phyloP scores from a whole-genome alignment of 2,113 vertebrate genomes.

The Toxostoma redivivum region DNA sequence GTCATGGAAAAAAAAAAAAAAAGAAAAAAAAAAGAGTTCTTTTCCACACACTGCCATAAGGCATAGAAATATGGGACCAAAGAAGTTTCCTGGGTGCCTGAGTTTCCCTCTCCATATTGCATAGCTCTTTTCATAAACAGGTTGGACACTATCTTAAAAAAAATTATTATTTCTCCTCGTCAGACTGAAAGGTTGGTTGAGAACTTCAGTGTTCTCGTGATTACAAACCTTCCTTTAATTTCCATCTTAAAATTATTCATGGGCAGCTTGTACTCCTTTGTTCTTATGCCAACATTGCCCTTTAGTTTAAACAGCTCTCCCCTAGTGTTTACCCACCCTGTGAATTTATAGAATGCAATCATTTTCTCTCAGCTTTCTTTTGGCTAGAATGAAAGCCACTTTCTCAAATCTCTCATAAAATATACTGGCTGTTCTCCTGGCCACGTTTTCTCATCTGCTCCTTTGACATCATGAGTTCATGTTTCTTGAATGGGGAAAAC shows the following conservation, averaged over 20 bases:
- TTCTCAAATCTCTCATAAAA: constrained; percentile 1
- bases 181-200: background rate
- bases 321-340: constrained; percentile 8
- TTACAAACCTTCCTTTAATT: background rate
- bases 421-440: background rate
- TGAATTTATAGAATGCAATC: constrained; percentile 37
- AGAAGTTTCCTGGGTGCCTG: background rate
- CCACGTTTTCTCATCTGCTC: background rate
- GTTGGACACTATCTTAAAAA: background rate
- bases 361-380: background rate
- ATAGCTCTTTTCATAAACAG: background rate
- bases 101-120: background rate
- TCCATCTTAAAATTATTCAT: constrained; percentile 42
- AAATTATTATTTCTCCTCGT: background rate
- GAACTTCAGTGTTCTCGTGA: background rate
- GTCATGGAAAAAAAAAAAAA: background rate
- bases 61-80: background rate
- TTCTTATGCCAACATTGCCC: background rate
- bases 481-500: background rate
- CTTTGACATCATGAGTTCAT: background rate
- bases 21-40: background rate
- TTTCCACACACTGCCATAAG: background rate
- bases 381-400: background rate
- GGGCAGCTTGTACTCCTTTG: background rate
- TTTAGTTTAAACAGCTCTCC: constrained; percentile 39